Conservation (phyloP, 2,113 vertebrate genomes). For the Mellivora capensis region DNA sequence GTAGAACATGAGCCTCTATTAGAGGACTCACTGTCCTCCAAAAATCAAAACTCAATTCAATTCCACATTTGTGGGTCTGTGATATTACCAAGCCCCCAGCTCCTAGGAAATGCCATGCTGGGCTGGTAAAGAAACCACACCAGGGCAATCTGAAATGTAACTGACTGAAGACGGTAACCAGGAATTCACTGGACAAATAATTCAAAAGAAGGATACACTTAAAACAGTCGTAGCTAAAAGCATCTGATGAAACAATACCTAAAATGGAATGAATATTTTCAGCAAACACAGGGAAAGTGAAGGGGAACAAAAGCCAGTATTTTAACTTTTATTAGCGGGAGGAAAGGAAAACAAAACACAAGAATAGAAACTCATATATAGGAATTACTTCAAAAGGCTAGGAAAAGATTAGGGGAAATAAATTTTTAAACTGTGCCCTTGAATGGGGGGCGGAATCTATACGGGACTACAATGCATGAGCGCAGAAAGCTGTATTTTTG, state of each 20-base stretch:
- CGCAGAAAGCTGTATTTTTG: neutral
- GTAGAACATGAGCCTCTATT: neutral
- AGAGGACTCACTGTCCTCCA: neutral
- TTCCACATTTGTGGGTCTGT: neutral
- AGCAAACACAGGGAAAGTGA: neutral
- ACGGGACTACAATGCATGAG: neutral
- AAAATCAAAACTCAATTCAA: neutral
- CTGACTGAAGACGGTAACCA: neutral
- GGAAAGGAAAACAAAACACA: neutral
- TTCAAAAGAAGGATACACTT: neutral
- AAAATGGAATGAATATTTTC: neutral
- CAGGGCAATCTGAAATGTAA: neutral
- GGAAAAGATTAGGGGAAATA: neutral
- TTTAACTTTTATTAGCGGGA: neutral
- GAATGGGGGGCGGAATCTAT: neutral
- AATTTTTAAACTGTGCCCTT: neutral
- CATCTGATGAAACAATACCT: neutral
- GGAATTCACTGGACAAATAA: neutral
- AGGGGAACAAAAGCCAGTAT: constrained; percentile 30
- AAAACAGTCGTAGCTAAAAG: neutral
- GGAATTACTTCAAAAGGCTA: neutral
- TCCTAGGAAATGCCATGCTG: neutral
- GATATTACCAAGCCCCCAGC: neutral
- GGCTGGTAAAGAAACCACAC: neutral
- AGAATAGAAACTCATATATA: neutral